phyloP scores from a whole-genome alignment of 2,888 invertebrate genomes.

The Brachycybe producta region DNA sequence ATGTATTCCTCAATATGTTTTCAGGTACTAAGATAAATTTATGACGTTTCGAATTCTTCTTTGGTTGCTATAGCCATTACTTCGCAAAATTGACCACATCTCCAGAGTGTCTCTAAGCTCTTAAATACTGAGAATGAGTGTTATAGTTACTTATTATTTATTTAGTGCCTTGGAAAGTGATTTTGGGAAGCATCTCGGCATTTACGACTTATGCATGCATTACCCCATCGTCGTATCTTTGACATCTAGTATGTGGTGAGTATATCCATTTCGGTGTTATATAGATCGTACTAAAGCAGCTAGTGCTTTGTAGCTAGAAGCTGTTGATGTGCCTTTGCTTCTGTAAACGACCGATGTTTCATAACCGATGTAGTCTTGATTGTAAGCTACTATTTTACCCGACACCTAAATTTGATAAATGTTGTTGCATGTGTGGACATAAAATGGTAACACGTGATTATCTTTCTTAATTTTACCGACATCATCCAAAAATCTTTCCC shows the following conservation, averaged over 20 bases:
- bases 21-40: no score
- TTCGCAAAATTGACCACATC: no score
- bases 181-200: slow-evolving; percentile 32
- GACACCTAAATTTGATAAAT: slow-evolving; percentile 25
- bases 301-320: slow-evolving; percentile 30
- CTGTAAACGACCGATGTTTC: slow-evolving; percentile 29
- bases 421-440: background rate
- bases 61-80: no score
- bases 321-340: slow-evolving; percentile 28
- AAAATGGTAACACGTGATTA: no score
- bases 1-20: no score
- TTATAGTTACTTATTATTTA: slow-evolving; percentile 16
- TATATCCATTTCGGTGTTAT: slow-evolving; percentile 32
- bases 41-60: no score
- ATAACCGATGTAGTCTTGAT: slow-evolving; percentile 29
- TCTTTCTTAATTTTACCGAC: no score
- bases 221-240: slow-evolving; percentile 21
- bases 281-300: slow-evolving; percentile 32
- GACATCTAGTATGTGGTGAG: slow-evolving; percentile 33
- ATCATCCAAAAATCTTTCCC: no score
- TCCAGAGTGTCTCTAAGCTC: no score
- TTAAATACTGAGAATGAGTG: no score
- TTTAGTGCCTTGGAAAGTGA: no score
- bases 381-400: slow-evolving; percentile 35
- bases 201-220: slow-evolving; percentile 31